These are phyloP conservation scores for Cuniculus paca DNA, from an alignment of 2,797 vertebrate genomes.

Conservation along the genomic window DNA sequence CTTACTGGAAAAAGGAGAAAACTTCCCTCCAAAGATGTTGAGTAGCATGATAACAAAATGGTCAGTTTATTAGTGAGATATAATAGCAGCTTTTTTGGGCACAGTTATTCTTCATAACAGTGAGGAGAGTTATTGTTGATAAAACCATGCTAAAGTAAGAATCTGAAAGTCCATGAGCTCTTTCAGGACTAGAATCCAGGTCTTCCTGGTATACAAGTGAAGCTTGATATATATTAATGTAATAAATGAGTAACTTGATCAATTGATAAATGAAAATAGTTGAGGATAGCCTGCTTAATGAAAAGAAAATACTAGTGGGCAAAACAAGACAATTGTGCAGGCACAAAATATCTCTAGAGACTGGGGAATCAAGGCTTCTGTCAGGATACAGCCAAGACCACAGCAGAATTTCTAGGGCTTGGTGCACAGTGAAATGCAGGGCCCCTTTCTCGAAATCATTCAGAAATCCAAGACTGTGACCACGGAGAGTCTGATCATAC, in stretches of 20 bases:
- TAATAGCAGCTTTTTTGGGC: neutral
- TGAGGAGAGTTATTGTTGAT: neutral
- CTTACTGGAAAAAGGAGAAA: neutral
- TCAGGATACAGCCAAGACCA: neutral
- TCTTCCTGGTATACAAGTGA: neutral
- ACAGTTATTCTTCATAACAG: neutral
- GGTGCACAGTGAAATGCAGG: neutral
- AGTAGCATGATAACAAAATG: neutral
- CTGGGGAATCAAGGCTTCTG: neutral
- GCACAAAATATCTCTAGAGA: neutral
- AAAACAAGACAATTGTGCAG: neutral
- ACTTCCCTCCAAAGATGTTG: neutral
- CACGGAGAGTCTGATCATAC: neutral
- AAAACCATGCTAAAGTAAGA: slow-evolving; percentile 4
- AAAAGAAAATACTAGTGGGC: neutral
- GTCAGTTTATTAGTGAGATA: neutral
- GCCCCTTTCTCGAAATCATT: neutral
- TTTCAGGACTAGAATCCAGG: slow-evolving; percentile 27
- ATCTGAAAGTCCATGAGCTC: neutral
- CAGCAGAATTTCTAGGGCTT: neutral
- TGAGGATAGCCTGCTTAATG: neutral
- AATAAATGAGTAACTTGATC: neutral
- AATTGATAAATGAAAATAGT: neutral
- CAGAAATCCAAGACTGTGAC: neutral
- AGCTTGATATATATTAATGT: neutral